Evolutionary conservation across 2,797 vertebrate species (phyloP).

Genomic region (Enteromius unitaeniatus): DNA sequence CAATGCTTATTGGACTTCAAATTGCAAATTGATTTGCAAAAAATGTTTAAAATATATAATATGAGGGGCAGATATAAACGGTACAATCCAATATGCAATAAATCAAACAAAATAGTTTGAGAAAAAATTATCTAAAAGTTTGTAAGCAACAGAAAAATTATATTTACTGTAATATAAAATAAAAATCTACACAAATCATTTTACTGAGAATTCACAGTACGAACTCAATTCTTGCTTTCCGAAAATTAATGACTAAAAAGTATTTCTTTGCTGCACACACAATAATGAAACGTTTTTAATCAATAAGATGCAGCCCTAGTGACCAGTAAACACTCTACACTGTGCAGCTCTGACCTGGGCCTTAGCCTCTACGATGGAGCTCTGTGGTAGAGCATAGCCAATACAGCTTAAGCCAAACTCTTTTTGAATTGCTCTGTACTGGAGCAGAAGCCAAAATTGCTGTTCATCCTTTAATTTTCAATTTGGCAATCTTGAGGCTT

Average conservation of each 20-base stretch:
- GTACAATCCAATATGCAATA: background rate
- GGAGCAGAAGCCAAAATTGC: background rate
- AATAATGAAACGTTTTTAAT: background rate
- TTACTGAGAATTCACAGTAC: background rate
- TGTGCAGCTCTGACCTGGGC: conserved; percentile 5
- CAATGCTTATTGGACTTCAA: no score
- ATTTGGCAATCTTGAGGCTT: background rate
- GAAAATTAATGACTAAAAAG: background rate
- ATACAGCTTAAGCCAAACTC: background rate
- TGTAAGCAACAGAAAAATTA: background rate
- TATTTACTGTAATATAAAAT: background rate
- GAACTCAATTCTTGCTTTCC: background rate
- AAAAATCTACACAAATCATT: background rate
- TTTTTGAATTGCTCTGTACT: background rate
- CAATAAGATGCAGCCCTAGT: background rate
- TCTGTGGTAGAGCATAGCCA: background rate
- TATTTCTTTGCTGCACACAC: background rate
- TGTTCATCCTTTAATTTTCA: background rate
- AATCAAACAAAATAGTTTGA: background rate
- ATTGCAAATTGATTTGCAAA: no score
- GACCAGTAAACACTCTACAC: background rate
- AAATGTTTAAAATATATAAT: background rate
- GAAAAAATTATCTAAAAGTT: background rate
- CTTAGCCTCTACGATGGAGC: background rate
- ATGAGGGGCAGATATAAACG: background rate